Evolutionary conservation across 92 coral and sea anemone species (phyloP), one percentile per base, ranked within the genome.

Genomic region (Siderastrea siderea): DNA sequence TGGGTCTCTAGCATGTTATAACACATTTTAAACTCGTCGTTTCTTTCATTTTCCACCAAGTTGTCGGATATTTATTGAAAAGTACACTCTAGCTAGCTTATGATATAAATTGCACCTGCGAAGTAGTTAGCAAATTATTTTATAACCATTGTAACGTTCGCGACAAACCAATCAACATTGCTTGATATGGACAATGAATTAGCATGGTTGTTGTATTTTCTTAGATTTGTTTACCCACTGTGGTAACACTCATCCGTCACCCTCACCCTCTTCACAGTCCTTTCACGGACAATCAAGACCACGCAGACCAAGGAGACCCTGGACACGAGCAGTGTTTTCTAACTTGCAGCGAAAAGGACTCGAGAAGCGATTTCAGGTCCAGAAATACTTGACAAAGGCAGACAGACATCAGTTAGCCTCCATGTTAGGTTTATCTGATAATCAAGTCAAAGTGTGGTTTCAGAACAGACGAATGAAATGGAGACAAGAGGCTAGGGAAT

Each of bases 311-410:
- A 95, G 99, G 5, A 95, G 99, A 86, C 99, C 99, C 83, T 96
- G 99, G 99, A 96, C 99, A 38, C 96, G 99, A 79, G 99, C 99
- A 19, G 99, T 96, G 8, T 96, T 96, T 77, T 96, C 99, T 54
- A 95, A 93, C 86, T 93, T 96, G 19, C 99, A 96, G 71, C 98
- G 99, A 3, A 96, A 96, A 75, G 99, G 99, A 15, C 93, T 96
- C 19, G 99, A 96, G 75, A 96, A 96, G 85, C 91, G 99, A 10
- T 96, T 96, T 78, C 95, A 96, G 77, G 98, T 95, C 19, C 99
- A 96, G 78, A 96, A 96, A 80, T 96, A 96, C 80, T 66, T 96
- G 70, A 96, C 99, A 61, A 96, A 96, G 86, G 98, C 98, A 45
- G 99, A 96, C 59, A 89, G 99, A 51, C 99, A 96, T 76, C 98